Base-by-base conservation (phyloP, 2,113 vertebrate species). In the Nannobrachium achirus region DNA sequence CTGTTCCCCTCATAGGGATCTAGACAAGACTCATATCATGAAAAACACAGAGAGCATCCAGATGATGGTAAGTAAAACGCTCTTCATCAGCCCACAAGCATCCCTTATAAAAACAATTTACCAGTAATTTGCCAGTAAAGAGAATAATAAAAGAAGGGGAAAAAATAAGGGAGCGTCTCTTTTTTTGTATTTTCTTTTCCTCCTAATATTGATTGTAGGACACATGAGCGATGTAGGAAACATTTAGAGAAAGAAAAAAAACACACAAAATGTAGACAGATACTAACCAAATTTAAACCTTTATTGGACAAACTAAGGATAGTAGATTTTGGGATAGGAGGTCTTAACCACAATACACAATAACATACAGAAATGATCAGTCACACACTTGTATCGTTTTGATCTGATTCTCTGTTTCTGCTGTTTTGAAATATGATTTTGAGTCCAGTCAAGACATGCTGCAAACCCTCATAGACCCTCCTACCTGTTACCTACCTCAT, bases 11-110 rank as follows among this genome's bases (percentile, higher is more conserved):
- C 4, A 79, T 75, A 98, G 97, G 94, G 93, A 92, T 92, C 88
- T 87, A 95, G 97, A 92, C 95, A 94, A 86, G 98, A 98, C 81
- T 89, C 94, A 61, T 98, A 98, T 89, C 97, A 98, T 33, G 96
- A 98, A 90, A 98, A 99, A 91, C 93, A 94, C 94, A 94, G 96
- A 94, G 95, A 97, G 39, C 96, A 95, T 86, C 68, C 87, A 0
- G 97, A 98, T 18, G 96, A 98, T 69, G 96, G 98, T 99, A 93
- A 97, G 92, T 88, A 72, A 79, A 25, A 56, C 42, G 33, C 56
- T 70, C 2, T 16, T 71, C 25, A 33, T 71, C 66, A 60, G 70
- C 71, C 64, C 25, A 33, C 25, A 33, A 25, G 66, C 62, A 10
- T 42, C 49, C 25, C 55, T 69, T 71, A 64, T 33, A 14, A 33